Evolutionary conservation across 2,888 invertebrate species (phyloP), one percentile per base, ranked within the genome.

Genomic region (Phengaris arion): DNA sequence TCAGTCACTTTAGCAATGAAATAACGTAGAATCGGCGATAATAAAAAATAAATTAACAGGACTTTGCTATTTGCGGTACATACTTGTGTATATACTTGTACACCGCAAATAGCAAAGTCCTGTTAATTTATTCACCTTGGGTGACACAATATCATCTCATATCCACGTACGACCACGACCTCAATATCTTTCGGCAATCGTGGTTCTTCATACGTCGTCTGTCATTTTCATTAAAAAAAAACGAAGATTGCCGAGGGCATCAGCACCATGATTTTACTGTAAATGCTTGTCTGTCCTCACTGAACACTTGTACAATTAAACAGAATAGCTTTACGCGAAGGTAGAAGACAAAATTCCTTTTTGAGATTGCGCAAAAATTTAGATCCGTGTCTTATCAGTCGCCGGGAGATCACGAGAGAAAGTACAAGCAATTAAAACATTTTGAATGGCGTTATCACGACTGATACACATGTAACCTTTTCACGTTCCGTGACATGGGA

Each of bases 381-480:
- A 54, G 54, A 54, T 72, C 72, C 54, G 72, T 22, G 22, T 52
- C 9, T 48, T 48, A 48, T 48, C 70, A 15, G 35, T 4, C 35
- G n/a, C 3, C 52, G 54, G 72, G 54, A 52, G 35, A 72, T 35
- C 72, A 52, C 72, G 72, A 72, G 72, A 12, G 72, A 72, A 72
- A 72, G 72, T 72, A 35, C 72, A 51, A 48, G 72, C 72, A 72
- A 72, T 72, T 72, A 72, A 72, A 72, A 72, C 22, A 72, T 72
- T 72, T 35, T 10, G 68, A 35, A 64, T 22, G 68, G 48, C 69
- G 48, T 69, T 35, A 22, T 22, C 54, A 72, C 22, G 72, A 72
- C 72, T 52, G 72, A 72, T 72, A 72, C 35, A 72, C 22, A 72
- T 72, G 72, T 72, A 35, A 70, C 70, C 70, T 70, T 70, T 22